phyloP scores from a whole-genome alignment of 2,113 vertebrate genomes.

The Riparia riparia region DNA sequence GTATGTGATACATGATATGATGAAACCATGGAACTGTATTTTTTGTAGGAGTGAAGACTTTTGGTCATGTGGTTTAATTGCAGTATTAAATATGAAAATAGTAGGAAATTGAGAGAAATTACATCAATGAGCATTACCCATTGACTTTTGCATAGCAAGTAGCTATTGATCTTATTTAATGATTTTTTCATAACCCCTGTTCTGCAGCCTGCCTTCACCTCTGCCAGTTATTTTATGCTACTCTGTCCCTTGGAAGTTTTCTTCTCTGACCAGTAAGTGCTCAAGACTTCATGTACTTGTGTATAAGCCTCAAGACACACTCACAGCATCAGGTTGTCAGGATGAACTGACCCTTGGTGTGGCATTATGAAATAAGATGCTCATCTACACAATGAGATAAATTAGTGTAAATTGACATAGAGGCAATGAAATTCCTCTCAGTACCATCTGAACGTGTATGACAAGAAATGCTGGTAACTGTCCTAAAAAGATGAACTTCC shows the following conservation, averaged over 20 bases:
- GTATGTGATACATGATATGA: background rate
- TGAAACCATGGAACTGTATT: background rate
- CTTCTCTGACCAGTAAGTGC: background rate
- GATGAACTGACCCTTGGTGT: background rate
- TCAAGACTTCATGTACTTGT: background rate
- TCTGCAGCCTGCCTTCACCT: background rate
- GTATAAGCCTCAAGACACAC: background rate
- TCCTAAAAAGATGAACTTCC: background rate
- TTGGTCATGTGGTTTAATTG: background rate
- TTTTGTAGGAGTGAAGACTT: background rate
- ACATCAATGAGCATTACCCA: background rate
- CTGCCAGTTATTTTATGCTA: background rate
- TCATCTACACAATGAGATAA: background rate
- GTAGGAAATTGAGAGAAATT: background rate
- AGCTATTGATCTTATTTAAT: background rate
- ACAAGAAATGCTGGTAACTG: background rate
- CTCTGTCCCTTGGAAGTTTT: background rate
- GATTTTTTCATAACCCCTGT: background rate
- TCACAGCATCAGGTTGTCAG: background rate
- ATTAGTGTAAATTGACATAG: accelerated
- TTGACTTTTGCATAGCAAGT: background rate
- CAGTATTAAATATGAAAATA: background rate
- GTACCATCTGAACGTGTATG: accelerated
- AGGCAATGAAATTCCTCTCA: background rate
- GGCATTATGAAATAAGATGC: background rate